Conservation (phyloP, 2,888 invertebrate species). For the Drosophila meridionalis region DNA sequence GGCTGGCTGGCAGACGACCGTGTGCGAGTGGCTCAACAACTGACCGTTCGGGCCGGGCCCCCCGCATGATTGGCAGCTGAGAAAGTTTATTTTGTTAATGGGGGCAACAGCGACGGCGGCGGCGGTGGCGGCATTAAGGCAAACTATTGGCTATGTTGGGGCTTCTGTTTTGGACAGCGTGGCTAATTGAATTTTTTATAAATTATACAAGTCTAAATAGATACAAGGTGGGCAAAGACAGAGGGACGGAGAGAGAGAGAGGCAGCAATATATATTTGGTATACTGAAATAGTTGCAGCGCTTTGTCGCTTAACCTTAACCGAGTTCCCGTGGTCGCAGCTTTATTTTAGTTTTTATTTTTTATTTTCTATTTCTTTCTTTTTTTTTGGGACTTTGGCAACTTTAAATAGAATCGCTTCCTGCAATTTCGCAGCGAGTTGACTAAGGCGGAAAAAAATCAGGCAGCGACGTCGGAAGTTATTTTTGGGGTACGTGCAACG, state of each 20-base stretch:
- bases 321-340: constrained; percentile 31
- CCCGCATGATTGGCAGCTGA: constrained; percentile 71
- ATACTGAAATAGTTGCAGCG: constrained; percentile 2
- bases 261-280: constrained; percentile 1
- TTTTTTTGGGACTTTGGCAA: constrained; percentile 40
- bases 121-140: constrained; percentile 1
- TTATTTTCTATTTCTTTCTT: neutral
- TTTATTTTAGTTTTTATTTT: constrained; percentile 8
- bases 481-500: constrained; percentile 74
- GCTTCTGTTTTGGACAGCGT: constrained; percentile 72
- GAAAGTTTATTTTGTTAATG: constrained; percentile 74
- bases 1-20: neutral
- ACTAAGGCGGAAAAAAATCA: constrained; percentile 67
- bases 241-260: neutral
- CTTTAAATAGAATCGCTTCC: constrained; percentile 75
- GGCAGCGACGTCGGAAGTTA: constrained; percentile 71
- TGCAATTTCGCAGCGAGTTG: constrained; percentile 67
- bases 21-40: constrained; percentile 25
- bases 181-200: constrained; percentile 77
- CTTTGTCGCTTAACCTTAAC: constrained; percentile 44
- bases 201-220: constrained; percentile 54
- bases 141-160: constrained; percentile 43
- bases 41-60: constrained; percentile 22
- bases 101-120: neutral
- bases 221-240: neutral